Evolutionary conservation across 2,797 vertebrate genomes (phyloP).

Genomic region (Anguilla anguilla): DNA sequence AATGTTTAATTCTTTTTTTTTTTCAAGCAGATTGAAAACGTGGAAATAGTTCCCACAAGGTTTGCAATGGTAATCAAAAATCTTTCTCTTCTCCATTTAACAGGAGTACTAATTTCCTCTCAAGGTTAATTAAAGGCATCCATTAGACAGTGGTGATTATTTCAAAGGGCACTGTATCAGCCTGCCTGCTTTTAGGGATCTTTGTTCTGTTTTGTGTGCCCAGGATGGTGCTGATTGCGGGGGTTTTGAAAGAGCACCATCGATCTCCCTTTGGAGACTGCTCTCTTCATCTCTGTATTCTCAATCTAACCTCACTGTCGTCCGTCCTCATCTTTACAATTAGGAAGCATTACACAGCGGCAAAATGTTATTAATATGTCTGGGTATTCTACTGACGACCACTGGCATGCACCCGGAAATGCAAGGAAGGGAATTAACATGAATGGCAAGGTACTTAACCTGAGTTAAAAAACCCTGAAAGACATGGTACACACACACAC

Average conservation of each 20-base stretch:
- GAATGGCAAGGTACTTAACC: neutral
- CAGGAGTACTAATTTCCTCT: constrained; percentile 76
- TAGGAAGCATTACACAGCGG: neutral
- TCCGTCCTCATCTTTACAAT: neutral
- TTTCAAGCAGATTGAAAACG: constrained; percentile 69
- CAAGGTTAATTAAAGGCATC: constrained; percentile 81
- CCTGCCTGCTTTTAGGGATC: constrained; percentile 39
- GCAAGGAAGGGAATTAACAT: neutral
- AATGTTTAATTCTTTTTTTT: constrained; percentile 48
- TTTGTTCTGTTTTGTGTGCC: constrained; percentile 21
- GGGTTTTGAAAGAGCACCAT: constrained; percentile 24
- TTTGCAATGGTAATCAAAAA: constrained; percentile 76
- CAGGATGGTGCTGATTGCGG: constrained; percentile 36
- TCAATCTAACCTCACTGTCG: constrained; percentile 10
- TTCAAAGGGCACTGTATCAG: constrained; percentile 74
- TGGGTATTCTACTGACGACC: neutral
- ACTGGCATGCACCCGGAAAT: neutral
- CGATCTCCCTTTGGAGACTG: constrained; percentile 41
- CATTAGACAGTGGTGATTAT: constrained; percentile 76
- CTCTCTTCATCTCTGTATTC: neutral
- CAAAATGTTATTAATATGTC: neutral
- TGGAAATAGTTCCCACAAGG: constrained; percentile 69
- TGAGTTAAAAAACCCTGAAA: neutral
- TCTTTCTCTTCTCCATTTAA: constrained; percentile 80
- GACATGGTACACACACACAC: neutral